These are phyloP conservation scores for Panorpa germanica DNA, from an alignment of 2,888 invertebrate genomes.

Conservation along the genomic window DNA sequence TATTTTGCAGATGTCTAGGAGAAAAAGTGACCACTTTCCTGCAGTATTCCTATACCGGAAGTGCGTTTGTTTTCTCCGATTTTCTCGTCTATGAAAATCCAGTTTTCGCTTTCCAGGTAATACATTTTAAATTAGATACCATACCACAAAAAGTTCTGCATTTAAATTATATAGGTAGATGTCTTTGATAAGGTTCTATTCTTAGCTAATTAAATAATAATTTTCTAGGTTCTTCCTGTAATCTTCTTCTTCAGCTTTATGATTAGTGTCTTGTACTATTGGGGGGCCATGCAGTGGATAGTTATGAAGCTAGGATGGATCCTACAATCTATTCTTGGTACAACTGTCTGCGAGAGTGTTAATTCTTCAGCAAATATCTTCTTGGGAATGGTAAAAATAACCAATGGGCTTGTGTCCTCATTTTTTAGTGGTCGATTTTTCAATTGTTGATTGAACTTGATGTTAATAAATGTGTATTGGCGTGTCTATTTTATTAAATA, in stretches of 20 bases:
- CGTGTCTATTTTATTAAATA: too few relatives aligned
- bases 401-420: too few relatives aligned
- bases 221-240: conserved; percentile 55
- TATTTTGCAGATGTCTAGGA: conserved; percentile 38
- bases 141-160: too few relatives aligned
- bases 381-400: conserved; percentile 72
- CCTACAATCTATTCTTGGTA: conserved; percentile 52
- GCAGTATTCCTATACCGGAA: conserved; percentile 57
- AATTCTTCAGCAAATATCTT: conserved; percentile 88
- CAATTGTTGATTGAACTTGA: too few relatives aligned
- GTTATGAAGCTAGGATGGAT: conserved; percentile 64
- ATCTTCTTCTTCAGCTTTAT: conserved; percentile 89
- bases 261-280: conserved; percentile 75
- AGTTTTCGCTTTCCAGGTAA: conserved; percentile 76
- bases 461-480: too few relatives aligned
- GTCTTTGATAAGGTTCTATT: conserved; percentile 1
- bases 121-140: conserved; percentile 14
- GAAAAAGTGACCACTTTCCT: conserved; percentile 54
- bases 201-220: conserved; percentile 3
- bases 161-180: conserved; percentile 4
- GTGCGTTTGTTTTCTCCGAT: conserved; percentile 69
- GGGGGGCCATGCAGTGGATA: conserved; percentile 75
- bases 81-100: conserved; percentile 32
- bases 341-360: conserved; percentile 88
- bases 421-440: too few relatives aligned